Evolutionary conservation across 1,140 invertebrate genomes (phyloP), one percentile per base, ranked within the genome.

Genomic region (Coelopa frigida): DNA sequence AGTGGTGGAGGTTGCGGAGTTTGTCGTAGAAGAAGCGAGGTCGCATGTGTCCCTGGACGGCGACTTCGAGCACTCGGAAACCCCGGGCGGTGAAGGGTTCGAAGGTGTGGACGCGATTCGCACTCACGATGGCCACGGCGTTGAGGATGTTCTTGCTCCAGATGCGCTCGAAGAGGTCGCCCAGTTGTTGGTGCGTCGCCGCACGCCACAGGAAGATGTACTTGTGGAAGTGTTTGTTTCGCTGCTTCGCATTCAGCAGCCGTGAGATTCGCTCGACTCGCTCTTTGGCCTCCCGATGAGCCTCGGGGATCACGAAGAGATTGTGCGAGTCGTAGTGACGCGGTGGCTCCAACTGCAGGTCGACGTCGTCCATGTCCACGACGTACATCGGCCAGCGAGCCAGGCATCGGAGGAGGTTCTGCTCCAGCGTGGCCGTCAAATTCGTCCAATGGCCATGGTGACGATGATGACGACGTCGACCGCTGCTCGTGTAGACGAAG

Each of bases 201-300:
- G 23, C 39, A 2, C 54, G 51, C 62, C 62, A 66, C 3, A 66
- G 21, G 7, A 66, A 66, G 8, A 66, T 24, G 44, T 66, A 66
- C 38, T 61, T 60, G 21, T 66, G 62, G 2, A 56, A 24, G 7
- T 57, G 55, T 2, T 59, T 61, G 0, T 50, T 46, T 0, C 23
- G 31, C 44, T 66, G 62, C 5, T 36, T 48, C 4, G 56, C 41
- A 56, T 66, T 66, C 4, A 66, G 15, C 53, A 65, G 57, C 14
- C 49, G 20, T 32, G 51, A 14, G 10, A 66, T 60, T 1, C 56
- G 51, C 18, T 49, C 45, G 6, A 57, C 42, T 5, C 58, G 4
- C 5, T 47, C 31, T 2, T 52, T 49, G 2, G 32, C 29, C 1
- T 31, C 18, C 3, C 41, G 41, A 5, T n/a, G 14, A 36, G 22